phyloP scores from a whole-genome alignment of 2,113 vertebrate genomes.

The Haplotaxodon microlepis region DNA sequence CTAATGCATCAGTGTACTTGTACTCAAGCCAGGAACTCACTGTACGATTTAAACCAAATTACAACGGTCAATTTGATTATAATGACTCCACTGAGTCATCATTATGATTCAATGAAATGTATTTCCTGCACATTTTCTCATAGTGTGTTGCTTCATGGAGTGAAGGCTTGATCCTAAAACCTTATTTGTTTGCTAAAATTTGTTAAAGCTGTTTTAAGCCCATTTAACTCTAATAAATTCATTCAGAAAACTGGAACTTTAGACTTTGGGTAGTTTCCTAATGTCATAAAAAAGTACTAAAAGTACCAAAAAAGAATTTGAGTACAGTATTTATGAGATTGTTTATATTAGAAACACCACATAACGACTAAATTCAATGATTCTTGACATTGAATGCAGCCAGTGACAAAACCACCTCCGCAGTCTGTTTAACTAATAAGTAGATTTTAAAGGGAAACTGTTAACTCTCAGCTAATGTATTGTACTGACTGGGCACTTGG shows the following conservation, averaged over 20 bases:
- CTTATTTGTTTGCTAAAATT: neutral
- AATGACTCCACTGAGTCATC: neutral
- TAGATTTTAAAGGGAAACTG: neutral
- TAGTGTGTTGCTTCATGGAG: neutral
- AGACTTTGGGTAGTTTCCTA: neutral
- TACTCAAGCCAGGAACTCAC: neutral
- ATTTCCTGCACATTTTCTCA: neutral
- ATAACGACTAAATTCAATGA: neutral
- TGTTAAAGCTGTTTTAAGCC: neutral
- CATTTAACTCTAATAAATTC: neutral
- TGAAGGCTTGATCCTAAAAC: neutral
- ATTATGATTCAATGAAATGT: neutral
- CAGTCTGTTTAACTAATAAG: neutral
- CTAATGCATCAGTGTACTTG: neutral
- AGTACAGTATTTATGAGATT: neutral
- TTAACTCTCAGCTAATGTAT: neutral
- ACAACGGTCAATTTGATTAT: neutral
- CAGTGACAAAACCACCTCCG: neutral
- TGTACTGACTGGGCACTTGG: neutral
- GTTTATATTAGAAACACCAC: neutral
- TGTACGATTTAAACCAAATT: neutral
- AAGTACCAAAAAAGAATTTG: neutral
- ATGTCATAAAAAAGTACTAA: neutral
- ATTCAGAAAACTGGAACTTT: neutral
- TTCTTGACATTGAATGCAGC: neutral